Evolutionary conservation across 2,888 invertebrate species (phyloP).

Genomic region (Cephalotes varians): DNA sequence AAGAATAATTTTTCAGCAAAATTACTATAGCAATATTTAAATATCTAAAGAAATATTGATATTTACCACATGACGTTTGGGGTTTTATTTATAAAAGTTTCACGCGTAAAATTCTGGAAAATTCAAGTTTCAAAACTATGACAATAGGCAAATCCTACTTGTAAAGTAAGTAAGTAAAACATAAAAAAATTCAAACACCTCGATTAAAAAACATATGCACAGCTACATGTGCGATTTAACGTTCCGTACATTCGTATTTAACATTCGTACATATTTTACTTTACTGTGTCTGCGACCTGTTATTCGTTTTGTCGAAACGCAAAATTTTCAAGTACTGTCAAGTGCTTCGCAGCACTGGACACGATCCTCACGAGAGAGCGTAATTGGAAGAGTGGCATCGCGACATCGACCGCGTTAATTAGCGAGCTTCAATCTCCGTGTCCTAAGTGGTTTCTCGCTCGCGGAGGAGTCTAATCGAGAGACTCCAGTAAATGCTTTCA

Average conservation of each 20-base stretch:
- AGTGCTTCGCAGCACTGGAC: conserved; percentile 63
- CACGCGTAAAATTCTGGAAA: background rate
- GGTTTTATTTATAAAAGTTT: background rate
- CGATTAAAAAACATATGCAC: background rate
- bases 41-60: background rate
- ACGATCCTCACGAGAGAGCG: conserved; percentile 62
- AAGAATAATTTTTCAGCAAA: background rate
- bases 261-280: conserved; percentile 39
- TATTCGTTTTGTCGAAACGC: background rate
- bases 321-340: conserved; percentile 55
- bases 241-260: no score
- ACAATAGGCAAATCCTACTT: background rate
- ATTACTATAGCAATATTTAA: background rate
- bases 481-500: conserved; percentile 67
- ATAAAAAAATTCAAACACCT: conserved; percentile 22
- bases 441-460: conserved; percentile 63
- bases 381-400: conserved; percentile 64
- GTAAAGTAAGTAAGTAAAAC: background rate
- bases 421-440: conserved; percentile 69
- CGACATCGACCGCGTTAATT: conserved; percentile 73
- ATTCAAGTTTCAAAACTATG: background rate
- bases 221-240: conserved; percentile 19
- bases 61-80: background rate
- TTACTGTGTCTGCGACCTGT: conserved; percentile 39
- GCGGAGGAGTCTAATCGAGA: conserved; percentile 59